These are phyloP conservation scores for Orthosia gothica DNA, from an alignment of 2,888 invertebrate species.

Conservation along the genomic window DNA sequence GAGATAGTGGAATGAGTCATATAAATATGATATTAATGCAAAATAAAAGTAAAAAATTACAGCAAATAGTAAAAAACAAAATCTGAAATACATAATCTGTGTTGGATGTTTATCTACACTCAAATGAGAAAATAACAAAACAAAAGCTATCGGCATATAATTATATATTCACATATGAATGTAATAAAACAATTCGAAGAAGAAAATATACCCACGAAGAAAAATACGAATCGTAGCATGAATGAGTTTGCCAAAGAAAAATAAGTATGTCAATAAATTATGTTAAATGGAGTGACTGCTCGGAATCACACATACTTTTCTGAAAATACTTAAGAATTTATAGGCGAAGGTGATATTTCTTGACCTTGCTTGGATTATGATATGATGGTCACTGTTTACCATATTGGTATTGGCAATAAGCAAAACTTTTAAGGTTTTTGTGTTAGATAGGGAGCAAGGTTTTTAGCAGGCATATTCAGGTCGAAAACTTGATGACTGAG, in stretches of 20 bases:
- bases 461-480: too few species aligned
- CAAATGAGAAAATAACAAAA: not conserved
- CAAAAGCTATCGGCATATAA: not conserved
- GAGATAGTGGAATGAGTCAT: too few species aligned
- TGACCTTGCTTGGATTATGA: not conserved
- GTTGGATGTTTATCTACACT: not conserved
- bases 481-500: too few species aligned
- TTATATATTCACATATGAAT: not conserved
- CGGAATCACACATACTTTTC: conserved; percentile 20
- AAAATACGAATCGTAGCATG: conserved; percentile 17
- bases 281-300: conserved; percentile 8
- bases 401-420: not conserved
- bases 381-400: not conserved
- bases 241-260: conserved; percentile 35
- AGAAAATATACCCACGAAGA: conserved; percentile 11
- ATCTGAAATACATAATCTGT: too few species aligned
- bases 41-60: too few species aligned
- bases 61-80: too few species aligned
- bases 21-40: too few species aligned
- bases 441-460: too few species aligned
- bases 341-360: not conserved
- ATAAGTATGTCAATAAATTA: conserved; percentile 38
- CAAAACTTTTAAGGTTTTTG: not conserved
- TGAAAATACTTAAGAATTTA: conserved; percentile 35
- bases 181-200: conserved; percentile 6